Evolutionary conservation across 2,888 invertebrate genomes (phyloP).

Genomic region (Athalia rosae): DNA sequence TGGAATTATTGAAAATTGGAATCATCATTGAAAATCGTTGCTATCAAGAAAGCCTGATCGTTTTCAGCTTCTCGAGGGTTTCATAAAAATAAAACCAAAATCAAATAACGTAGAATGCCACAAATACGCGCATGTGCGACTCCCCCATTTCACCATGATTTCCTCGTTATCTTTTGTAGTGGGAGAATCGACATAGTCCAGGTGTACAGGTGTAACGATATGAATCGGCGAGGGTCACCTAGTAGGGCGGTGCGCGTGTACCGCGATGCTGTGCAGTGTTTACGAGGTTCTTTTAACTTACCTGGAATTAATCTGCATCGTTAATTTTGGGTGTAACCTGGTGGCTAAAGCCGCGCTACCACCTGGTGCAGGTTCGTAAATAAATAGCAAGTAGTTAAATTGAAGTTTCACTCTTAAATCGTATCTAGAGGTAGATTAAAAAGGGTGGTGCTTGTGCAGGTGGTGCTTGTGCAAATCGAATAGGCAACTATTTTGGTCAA

Average conservation of each 20-base stretch:
- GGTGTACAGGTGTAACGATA: constrained; percentile 12
- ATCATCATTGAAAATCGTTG: no score
- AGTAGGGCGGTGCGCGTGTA: constrained; percentile 68
- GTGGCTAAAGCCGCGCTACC: constrained; percentile 64
- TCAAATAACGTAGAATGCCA: no score
- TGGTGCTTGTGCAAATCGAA: no score
- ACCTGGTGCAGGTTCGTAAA: constrained; percentile 68
- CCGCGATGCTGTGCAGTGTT: constrained; percentile 69
- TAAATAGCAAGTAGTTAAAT: not conserved
- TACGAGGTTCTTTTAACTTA: constrained; percentile 60
- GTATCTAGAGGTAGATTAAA: not conserved
- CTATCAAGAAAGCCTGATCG: no score
- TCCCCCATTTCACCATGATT: constrained; percentile 21
- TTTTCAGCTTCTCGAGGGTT: no score
- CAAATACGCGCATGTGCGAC: constrained; percentile 33
- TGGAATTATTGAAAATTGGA: no score
- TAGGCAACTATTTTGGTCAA: no score
- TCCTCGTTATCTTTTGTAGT: constrained; percentile 2
- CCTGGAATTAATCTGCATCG: constrained; percentile 53
- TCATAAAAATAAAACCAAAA: no score
- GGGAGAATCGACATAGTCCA: constrained; percentile 5
- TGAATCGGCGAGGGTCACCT: constrained; percentile 52
- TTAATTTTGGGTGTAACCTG: constrained; percentile 50
- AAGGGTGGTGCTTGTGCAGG: no score
- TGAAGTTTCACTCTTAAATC: not conserved